A percentile compares a stretch with the other conserved stretches of the same genome.
These are phyloP conservation scores for Coenonympha arcania DNA, from an alignment of 2,888 invertebrate genomes.

Conservation along the genomic window DNA sequence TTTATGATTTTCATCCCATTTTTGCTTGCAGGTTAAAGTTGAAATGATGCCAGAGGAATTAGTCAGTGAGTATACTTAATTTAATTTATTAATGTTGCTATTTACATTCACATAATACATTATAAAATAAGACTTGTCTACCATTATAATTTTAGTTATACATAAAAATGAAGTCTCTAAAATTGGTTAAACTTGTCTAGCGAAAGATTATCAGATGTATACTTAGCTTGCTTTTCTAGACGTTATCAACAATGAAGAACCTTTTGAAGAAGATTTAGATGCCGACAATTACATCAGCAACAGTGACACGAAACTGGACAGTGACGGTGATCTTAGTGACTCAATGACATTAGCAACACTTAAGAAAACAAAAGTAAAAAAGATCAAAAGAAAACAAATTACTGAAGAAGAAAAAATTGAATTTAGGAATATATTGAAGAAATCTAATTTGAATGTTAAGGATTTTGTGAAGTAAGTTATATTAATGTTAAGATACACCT, in stretches of 20 bases:
- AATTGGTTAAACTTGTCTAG: too few species aligned
- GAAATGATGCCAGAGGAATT: constrained; percentile 57
- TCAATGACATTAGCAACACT: constrained; percentile 52
- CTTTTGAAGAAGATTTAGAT: constrained; percentile 38
- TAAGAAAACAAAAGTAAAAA: constrained; percentile 46
- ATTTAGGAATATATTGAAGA: constrained; percentile 48
- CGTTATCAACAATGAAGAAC: constrained; percentile 43
- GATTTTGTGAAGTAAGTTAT: constrained; percentile 46
- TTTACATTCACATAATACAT: too few species aligned
- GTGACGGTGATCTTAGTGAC: constrained; percentile 46
- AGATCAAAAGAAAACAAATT: constrained; percentile 39
- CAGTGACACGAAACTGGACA: constrained; percentile 30
- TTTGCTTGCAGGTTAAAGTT: constrained; percentile 52
- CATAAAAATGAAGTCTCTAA: too few species aligned
- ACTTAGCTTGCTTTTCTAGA: constrained; percentile 32
- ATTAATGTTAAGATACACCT: too few species aligned
- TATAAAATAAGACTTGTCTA: too few species aligned
- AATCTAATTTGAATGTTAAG: constrained; percentile 50
- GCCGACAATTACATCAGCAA: constrained; percentile 33
- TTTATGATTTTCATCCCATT: too few species aligned
- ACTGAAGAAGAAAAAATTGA: constrained; percentile 41
- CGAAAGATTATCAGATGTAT: too few species aligned
- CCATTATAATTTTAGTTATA: too few species aligned
- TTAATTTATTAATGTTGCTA: constrained; percentile 2
- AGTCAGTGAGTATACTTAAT: constrained; percentile 47